Base-by-base conservation (phyloP, 2,888 invertebrate genomes). In the Polydrusus pterygomalis region DNA sequence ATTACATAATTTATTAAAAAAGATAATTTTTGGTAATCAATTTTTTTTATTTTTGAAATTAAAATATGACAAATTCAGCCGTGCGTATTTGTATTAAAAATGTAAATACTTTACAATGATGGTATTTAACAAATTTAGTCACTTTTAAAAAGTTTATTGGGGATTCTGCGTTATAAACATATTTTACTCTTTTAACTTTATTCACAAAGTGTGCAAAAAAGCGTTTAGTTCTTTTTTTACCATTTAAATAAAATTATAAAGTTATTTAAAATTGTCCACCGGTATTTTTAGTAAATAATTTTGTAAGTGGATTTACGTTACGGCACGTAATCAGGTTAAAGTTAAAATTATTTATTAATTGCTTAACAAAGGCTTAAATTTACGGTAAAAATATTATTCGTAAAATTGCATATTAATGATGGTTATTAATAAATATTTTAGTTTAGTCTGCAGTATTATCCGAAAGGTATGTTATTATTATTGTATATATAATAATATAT, bases 341-440 rank as follows among this genome's bases (percentile, higher is more conserved):
- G 73, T 73, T 67, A 43, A 58, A 67, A 67, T 60, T 60, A 73
- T 73, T 67, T 73, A 67, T 67, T 73, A 67, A 73, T 73, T 45
- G 49, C 40, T 54, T 18, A 38, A 58, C 49, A 73, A 60, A 73
- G 67, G 63, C 17, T 65, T 47, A 58, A 34, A 67, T 73, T 73
- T 73, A 65, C 17, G 38, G 17, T 18, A 60, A 60, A 60, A 60
- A 60, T 60, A 30, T 7, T 38, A 18, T 40, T 60, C 18, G 11
- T 56, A 56, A 56, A 17, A 60, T 60, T 60, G 38, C 15, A 13
- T 54, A 30, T 6, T 54, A 25, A 54, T n/a, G 17, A 47, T 43
- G 18, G 18, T 51, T 51, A 18, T 20, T 51, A 18, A 10, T 51
- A 18, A 51, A 51, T 51, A 51, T 18, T 51, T 18, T 51, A 34